Percentiles rank a stretch among this genome's conserved stretches.
Evolutionary conservation across 2,888 invertebrate species (phyloP).

Genomic region (Sclerodermus sp.): DNA sequence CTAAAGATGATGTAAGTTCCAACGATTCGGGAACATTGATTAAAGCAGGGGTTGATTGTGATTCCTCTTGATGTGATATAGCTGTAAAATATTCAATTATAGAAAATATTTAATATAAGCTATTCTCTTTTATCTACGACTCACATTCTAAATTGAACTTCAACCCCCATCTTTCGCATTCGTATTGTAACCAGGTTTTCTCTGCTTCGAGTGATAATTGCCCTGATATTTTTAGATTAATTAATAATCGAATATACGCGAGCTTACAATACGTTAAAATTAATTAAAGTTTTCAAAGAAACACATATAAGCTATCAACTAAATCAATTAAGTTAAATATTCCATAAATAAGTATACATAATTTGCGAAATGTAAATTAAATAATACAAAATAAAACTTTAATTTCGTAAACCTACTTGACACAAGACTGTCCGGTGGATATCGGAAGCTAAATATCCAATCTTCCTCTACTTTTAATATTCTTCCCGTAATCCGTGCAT

Average conservation of each 20-base stretch:
- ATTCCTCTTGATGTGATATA: conserved; percentile 84
- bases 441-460: conserved; percentile 93
- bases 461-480: conserved; percentile 91
- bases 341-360: conserved; percentile 21
- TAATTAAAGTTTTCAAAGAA: too few species aligned
- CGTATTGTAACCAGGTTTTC: conserved; percentile 87
- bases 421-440: conserved; percentile 71
- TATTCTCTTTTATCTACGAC: conserved; percentile 20
- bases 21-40: conserved; percentile 68
- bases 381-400: too few species aligned
- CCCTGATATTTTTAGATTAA: too few species aligned
- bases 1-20: conserved; percentile 68
- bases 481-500: conserved; percentile 90
- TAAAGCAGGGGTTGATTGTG: conserved; percentile 85
- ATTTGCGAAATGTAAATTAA: too few species aligned
- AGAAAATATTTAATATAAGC: conserved; percentile 1
- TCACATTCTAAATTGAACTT: conserved; percentile 81
- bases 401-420: conserved; percentile 58
- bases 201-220: conserved; percentile 86
- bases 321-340: too few species aligned
- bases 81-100: conserved; percentile 57
- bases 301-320: too few species aligned
- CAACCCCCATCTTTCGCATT: conserved; percentile 86
- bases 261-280: too few species aligned
- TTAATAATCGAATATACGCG: too few species aligned